These are phyloP conservation scores for Papilio protenor DNA, from an alignment of 2,888 invertebrate genomes.

Conservation along the genomic window DNA sequence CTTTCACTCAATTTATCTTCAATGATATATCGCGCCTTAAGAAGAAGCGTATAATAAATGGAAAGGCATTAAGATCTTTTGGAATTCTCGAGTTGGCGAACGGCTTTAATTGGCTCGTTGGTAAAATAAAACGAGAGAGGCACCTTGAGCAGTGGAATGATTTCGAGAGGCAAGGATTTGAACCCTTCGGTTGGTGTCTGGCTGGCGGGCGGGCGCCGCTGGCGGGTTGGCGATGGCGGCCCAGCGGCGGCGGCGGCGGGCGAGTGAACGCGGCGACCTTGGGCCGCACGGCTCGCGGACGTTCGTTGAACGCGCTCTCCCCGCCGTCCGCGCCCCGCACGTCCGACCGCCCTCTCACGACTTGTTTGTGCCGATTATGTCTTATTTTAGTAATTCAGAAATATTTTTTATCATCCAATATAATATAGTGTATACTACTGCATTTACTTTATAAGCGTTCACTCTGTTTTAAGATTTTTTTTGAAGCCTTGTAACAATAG, in stretches of 20 bases:
- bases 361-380: conserved; percentile 73
- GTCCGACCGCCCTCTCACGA: conserved; percentile 57
- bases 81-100: not conserved
- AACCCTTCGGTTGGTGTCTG: conserved; percentile 50
- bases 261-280: conserved; percentile 76
- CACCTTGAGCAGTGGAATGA: conserved; percentile 40
- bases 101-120: conserved; percentile 24
- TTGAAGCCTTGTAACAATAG: not conserved
- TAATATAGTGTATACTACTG: not conserved
- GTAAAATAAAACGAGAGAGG: conserved; percentile 30
- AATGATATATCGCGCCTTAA: conserved; percentile 9
- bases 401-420: conserved; percentile 38
- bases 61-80: conserved; percentile 3
- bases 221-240: conserved; percentile 6
- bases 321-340: conserved; percentile 52
- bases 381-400: conserved; percentile 64
- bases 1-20: conserved; percentile 23
- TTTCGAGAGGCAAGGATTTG: conserved; percentile 54
- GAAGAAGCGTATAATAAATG: conserved; percentile 11
- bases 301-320: conserved; percentile 80
- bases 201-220: not conserved
- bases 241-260: conserved; percentile 45
- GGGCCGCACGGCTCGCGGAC: conserved; percentile 80
- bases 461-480: not conserved
- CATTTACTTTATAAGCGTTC: not conserved